Evolutionary conservation across 2,113 vertebrate genomes (phyloP), one percentile per base, ranked within the genome.

Genomic region (Carassius auratus): DNA sequence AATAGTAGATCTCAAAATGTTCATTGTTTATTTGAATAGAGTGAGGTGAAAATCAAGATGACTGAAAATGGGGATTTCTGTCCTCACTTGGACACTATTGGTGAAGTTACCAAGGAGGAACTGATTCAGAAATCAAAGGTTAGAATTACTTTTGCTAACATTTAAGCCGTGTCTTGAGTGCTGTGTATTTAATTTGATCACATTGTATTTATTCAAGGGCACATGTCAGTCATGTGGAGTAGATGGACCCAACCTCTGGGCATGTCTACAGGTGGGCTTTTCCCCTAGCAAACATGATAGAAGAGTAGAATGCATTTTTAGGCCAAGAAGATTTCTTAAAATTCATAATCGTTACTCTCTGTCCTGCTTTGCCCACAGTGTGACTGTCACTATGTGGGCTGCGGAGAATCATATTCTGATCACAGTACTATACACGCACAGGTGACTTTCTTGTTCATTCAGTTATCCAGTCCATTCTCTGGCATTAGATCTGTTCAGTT

Each of bases 391-490:
- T 99, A 99, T 0, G 97, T 99, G 1, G 98, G 98, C 36, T 99
- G 98, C 38, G 98, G 98, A 84, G 98, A 99, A 82, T 99, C 97
- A 42, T 97, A 92, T 83, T 96, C 96, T 2, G 98, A 99, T 89
- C 98, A 99, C 92, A 99, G 98, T 94, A 99, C 98, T 1, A 92
- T 97, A 85, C 98, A 99, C 0, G 97, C 98, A 1, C 97, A 99
- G 96, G 98, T 99, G 91, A 93, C 89, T 13, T 12, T 26, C 9
- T 38, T 26, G 13, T 13, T 30, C 23, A 14, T 64, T 30, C 26
- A 26, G 1, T 33, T n/a, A 6, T 75, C 48, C 30, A 23, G 6
- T 59, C 38, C 17, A 33, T 14, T 26, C 26, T 52, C 12, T 19
- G 30, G 50, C 36, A 52, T 45, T 38, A 9, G 30, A 52, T 62